Conservation (phyloP, 2,113 vertebrate species). For the Crotalus viridis region DNA sequence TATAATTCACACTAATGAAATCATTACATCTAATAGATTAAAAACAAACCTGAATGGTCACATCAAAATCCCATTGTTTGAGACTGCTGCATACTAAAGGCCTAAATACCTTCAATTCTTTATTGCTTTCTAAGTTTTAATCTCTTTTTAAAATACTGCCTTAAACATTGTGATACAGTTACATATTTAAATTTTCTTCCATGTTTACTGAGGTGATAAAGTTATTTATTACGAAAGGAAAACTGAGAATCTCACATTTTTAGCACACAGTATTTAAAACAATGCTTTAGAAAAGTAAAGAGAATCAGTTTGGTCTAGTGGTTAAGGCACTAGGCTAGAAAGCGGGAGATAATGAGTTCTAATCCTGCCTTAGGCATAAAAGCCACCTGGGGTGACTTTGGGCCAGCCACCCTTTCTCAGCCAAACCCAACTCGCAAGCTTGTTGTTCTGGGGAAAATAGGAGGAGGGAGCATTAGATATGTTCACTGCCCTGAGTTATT, state of each 20-base stretch:
- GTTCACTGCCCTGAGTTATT: not conserved
- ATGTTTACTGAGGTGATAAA: slow-evolving; percentile 16
- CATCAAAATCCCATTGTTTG: not conserved
- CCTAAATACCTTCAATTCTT: not conserved
- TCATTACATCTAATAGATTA: not conserved
- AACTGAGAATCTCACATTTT: slow-evolving; percentile 28
- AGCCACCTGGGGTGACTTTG: too few species aligned
- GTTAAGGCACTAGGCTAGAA: too few species aligned
- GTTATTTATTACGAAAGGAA: slow-evolving; percentile 18
- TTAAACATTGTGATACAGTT: not conserved
- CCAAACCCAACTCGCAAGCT: too few species aligned
- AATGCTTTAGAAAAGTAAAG: not conserved
- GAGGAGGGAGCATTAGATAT: too few species aligned
- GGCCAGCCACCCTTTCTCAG: too few species aligned
- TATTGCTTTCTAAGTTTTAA: not conserved
- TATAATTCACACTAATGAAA: not conserved
- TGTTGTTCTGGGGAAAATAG: too few species aligned
- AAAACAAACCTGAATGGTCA: not conserved
- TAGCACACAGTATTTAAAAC: not conserved
- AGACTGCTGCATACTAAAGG: not conserved
- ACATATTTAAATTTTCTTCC: slow-evolving; percentile 7
- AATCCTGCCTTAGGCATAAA: too few species aligned
- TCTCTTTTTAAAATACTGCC: not conserved
- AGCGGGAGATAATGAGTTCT: too few species aligned
- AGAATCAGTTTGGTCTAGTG: not conserved